A percentile compares a stretch with the other conserved stretches of the same genome.
phyloP scores from a whole-genome alignment of 1,140 invertebrate species.

The Cydia splendana region DNA sequence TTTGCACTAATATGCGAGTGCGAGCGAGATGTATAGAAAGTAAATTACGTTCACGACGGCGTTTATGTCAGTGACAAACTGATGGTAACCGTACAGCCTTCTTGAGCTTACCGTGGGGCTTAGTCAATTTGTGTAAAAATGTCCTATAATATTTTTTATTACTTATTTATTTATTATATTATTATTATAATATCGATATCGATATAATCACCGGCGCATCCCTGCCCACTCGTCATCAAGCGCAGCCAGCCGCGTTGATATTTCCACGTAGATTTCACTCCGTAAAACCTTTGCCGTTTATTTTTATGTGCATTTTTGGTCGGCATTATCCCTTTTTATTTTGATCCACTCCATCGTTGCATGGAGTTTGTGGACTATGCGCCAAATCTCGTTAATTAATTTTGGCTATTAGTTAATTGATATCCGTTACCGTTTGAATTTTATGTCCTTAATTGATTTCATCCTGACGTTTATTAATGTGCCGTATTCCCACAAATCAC shows the following conservation, averaged over 20 bases:
- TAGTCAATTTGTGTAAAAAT: too few species aligned
- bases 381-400: constrained; percentile 10
- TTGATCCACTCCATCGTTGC: constrained; percentile 60
- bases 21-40: too few species aligned
- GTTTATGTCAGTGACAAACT: too few species aligned
- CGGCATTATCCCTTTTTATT: constrained; percentile 71
- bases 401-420: constrained; percentile 18
- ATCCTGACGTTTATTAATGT: too few species aligned
- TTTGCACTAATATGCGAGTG: too few species aligned
- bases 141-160: too few species aligned
- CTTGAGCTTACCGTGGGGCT: too few species aligned
- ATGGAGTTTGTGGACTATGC: constrained; percentile 41
- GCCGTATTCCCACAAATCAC: too few species aligned
- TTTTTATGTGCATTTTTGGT: constrained; percentile 77
- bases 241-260: constrained; percentile 72
- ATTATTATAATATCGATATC: constrained; percentile 49
- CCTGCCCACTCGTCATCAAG: constrained; percentile 74
- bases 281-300: constrained; percentile 76
- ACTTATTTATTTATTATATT: too few species aligned
- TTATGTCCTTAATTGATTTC: too few species aligned
- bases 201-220: constrained; percentile 49
- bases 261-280: constrained; percentile 78
- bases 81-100: too few species aligned
- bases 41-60: too few species aligned
- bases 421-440: background rate